Percentiles rank a stretch among this genome's conserved stretches.
Conservation (phyloP, 2,888 invertebrate genomes). For the Morpho deidamia region DNA sequence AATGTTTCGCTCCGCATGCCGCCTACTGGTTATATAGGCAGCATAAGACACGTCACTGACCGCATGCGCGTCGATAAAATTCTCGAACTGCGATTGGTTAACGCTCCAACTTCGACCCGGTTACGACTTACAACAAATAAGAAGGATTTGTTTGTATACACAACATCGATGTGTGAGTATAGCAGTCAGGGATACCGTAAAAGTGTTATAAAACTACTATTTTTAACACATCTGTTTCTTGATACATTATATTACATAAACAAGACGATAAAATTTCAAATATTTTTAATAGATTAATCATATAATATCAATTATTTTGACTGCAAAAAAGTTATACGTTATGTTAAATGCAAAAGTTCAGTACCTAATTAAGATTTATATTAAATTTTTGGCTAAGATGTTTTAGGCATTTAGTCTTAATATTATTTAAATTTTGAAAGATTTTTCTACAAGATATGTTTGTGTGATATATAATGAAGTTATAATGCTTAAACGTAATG, state of each 20-base stretch:
- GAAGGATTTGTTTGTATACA: constrained; percentile 57
- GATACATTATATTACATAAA: not conserved
- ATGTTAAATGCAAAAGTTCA: too few relatives aligned
- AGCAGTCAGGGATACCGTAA: constrained; percentile 43
- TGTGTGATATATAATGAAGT: too few relatives aligned
- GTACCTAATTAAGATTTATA: too few relatives aligned
- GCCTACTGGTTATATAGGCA: constrained; percentile 51
- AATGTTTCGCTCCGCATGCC: constrained; percentile 42
- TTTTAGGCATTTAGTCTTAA: too few relatives aligned
- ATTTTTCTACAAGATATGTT: too few relatives aligned
- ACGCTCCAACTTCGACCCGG: constrained; percentile 47
- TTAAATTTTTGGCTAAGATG: too few relatives aligned
- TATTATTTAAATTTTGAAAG: too few relatives aligned
- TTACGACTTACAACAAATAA: constrained; percentile 31
- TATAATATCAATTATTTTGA: too few relatives aligned
- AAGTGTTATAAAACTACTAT: constrained; percentile 19
- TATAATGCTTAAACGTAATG: too few relatives aligned
- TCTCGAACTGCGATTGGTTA: constrained; percentile 64
- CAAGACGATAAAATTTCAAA: not conserved
- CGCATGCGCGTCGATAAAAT: constrained; percentile 73
- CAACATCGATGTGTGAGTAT: constrained; percentile 46
- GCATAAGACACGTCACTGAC: constrained; percentile 64
- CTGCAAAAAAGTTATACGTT: too few relatives aligned
- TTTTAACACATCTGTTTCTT: not conserved
- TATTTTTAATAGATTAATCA: too few relatives aligned